Evolutionary conservation across 2,797 vertebrate genomes (phyloP).

Genomic region (Rhynchotus rufescens): DNA sequence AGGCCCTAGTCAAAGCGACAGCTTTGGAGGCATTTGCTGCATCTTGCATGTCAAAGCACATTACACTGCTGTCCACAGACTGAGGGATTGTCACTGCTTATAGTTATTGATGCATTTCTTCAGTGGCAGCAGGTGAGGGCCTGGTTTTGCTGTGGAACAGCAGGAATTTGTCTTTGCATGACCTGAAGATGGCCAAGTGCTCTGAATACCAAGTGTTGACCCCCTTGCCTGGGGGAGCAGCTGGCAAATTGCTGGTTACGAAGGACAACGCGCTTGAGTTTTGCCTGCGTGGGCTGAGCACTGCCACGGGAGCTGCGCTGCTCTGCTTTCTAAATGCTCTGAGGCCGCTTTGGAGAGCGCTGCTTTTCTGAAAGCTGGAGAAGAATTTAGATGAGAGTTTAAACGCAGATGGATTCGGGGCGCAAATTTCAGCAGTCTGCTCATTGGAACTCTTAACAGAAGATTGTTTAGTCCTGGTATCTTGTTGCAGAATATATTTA

Average conservation of each 20-base stretch:
- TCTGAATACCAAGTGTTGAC: neutral
- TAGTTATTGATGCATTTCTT: neutral
- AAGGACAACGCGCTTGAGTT: neutral
- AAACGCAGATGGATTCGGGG: neutral
- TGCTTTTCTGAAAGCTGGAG: conserved; percentile 15
- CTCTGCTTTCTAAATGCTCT: conserved; percentile 12
- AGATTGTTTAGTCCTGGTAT: conserved; percentile 1
- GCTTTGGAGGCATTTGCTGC: neutral
- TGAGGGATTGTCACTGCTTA: neutral
- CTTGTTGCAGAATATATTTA: neutral
- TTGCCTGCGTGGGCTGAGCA: neutral
- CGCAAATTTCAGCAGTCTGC: neutral
- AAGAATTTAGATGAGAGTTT: conserved; percentile 44
- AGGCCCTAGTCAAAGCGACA: neutral
- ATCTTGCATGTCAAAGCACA: neutral
- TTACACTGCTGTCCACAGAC: neutral
- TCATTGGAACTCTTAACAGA: neutral
- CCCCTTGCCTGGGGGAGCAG: conserved; percentile 20
- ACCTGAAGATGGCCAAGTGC: neutral
- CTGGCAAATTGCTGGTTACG: neutral
- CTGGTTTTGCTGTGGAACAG: neutral
- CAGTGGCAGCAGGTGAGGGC: neutral
- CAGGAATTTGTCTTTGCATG: neutral
- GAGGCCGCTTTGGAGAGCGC: conserved; percentile 1
- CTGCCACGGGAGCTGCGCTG: neutral